Evolutionary conservation across 2,888 invertebrate genomes (phyloP).

Genomic region (Tuberolachnus salignus): DNA sequence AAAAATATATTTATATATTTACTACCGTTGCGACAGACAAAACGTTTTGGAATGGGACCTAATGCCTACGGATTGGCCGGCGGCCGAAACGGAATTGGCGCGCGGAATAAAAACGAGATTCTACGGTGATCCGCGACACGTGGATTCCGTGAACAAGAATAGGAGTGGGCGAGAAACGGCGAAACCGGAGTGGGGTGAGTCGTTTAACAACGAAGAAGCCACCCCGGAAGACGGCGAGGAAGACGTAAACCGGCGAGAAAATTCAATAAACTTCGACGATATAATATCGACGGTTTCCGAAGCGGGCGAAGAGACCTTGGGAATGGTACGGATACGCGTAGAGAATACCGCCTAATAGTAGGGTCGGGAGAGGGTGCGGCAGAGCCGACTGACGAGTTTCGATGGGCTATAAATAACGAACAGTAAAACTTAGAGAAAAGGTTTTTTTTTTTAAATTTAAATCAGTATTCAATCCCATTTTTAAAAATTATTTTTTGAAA

Average conservation of each 20-base stretch:
- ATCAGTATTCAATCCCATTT: no score
- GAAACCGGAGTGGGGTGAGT: background rate
- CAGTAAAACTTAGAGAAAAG: no score
- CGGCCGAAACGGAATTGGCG: background rate
- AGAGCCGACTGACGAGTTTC: no score
- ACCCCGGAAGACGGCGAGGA: background rate
- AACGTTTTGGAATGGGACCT: slow-evolving; percentile 31
- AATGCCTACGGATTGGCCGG: slow-evolving; percentile 34
- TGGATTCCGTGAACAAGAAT: background rate
- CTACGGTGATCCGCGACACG: slow-evolving; percentile 7
- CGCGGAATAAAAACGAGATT: slow-evolving; percentile 21
- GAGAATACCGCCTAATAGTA: background rate
- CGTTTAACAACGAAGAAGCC: background rate
- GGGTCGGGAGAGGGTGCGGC: no score
- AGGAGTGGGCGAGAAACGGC: background rate
- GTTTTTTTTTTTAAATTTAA: no score
- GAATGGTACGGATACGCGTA: background rate
- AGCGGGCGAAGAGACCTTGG: background rate
- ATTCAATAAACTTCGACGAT: background rate
- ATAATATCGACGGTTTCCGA: background rate
- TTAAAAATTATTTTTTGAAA: no score
- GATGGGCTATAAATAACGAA: no score
- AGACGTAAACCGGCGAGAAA: background rate
- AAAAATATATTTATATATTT: no score
- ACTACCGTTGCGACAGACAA: slow-evolving; percentile 8